phyloP scores from a whole-genome alignment of 2,888 invertebrate genomes.

The Chelonus formosanus region DNA sequence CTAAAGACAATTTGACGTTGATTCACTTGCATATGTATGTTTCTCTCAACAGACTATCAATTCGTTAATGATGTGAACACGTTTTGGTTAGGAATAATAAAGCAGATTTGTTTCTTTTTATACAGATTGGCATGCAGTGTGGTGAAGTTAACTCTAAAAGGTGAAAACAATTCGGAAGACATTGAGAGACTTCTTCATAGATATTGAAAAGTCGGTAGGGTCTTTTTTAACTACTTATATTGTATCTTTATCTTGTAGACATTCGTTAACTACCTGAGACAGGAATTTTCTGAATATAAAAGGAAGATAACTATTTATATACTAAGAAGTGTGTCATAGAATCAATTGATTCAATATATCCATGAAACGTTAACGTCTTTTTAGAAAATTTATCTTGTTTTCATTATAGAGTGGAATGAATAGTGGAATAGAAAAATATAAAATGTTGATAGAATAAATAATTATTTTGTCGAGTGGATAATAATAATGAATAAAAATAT shows the following conservation, averaged over 20 bases:
- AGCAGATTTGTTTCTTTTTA: slow-evolving; percentile 4
- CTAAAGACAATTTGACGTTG: slow-evolving; percentile 39
- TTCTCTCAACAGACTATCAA: background rate
- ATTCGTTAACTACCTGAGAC: slow-evolving; percentile 34
- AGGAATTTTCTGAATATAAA: slow-evolving; percentile 30
- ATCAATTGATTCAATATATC: slow-evolving; percentile 16
- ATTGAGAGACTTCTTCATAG: no score
- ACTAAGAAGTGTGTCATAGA: slow-evolving; percentile 19
- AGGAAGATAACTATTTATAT: slow-evolving; percentile 17
- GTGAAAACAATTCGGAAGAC: background rate
- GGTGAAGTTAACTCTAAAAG: background rate
- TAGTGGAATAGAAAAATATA: background rate
- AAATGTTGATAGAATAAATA: background rate
- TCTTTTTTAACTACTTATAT: slow-evolving; percentile 25
- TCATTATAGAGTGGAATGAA: slow-evolving; percentile 1
- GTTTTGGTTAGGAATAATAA: slow-evolving; percentile 3
- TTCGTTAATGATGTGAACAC: background rate
- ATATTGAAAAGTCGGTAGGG: no score
- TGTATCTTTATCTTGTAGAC: slow-evolving; percentile 33
- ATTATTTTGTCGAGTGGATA: background rate
- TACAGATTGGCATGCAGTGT: background rate
- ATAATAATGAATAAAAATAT: background rate
- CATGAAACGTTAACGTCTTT: slow-evolving; percentile 4
- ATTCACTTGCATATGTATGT: slow-evolving; percentile 3
- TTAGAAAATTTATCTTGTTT: slow-evolving; percentile 5